These are phyloP conservation scores for Oncorhynchus clarkii DNA, from an alignment of 2,113 vertebrate genomes.

Conservation along the genomic window DNA sequence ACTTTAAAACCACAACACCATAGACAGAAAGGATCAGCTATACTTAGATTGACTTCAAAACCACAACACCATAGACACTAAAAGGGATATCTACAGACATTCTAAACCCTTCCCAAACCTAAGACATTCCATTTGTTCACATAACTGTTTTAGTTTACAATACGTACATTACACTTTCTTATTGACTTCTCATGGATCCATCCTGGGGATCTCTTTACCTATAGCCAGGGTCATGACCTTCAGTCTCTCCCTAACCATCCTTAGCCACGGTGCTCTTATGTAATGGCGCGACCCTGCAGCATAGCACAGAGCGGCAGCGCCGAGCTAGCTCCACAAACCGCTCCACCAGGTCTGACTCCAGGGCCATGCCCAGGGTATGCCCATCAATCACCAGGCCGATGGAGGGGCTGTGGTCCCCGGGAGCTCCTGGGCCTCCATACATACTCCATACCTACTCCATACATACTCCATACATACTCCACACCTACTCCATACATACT, in stretches of 20 bases:
- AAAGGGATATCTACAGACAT: too few species aligned
- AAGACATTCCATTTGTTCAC: too few species aligned
- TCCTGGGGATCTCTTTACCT: slow-evolving; percentile 56
- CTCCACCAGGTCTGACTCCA: slow-evolving; percentile 79
- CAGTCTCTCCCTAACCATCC: slow-evolving; percentile 77
- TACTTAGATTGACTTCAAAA: too few species aligned
- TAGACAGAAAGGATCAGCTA: background rate
- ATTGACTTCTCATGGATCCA: too few species aligned
- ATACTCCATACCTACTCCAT: too few species aligned
- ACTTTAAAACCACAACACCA: too few species aligned
- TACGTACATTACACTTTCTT: too few species aligned
- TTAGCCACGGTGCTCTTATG: slow-evolving; percentile 89
- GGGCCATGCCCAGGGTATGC: slow-evolving; percentile 71
- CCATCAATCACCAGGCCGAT: slow-evolving; percentile 87
- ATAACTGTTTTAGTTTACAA: too few species aligned
- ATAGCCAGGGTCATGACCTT: slow-evolving; percentile 87
- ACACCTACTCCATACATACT: too few species aligned
- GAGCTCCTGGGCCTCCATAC: background rate
- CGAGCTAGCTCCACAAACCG: slow-evolving; percentile 78
- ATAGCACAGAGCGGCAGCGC: slow-evolving; percentile 82
- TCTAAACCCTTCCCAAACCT: too few species aligned
- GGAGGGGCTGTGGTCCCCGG: slow-evolving; percentile 72
- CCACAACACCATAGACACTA: too few species aligned
- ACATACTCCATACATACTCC: too few species aligned
- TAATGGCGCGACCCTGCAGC: slow-evolving; percentile 85